phyloP scores from a whole-genome alignment of 2,113 vertebrate genomes.

The Aleadryas rufinucha region DNA sequence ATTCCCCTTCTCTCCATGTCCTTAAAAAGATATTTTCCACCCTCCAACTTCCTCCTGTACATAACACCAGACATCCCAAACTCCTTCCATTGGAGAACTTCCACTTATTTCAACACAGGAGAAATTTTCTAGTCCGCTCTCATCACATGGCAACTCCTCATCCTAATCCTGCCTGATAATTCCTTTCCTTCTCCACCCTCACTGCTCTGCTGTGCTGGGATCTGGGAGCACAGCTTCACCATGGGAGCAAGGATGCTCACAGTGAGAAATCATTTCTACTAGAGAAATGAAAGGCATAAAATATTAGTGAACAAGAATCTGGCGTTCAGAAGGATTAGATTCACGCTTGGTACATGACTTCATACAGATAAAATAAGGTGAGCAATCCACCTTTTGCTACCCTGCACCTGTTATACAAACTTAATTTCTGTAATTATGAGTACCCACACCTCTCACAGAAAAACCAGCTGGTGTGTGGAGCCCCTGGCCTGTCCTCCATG shows the following conservation, averaged over 20 bases:
- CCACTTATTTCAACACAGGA: background rate
- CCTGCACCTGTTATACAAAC: background rate
- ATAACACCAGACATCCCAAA: background rate
- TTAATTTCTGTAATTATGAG: background rate
- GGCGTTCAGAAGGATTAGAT: background rate
- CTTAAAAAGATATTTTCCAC: background rate
- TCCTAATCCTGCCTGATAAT: background rate
- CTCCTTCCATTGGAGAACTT: background rate
- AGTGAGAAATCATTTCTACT: background rate
- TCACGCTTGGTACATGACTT: background rate
- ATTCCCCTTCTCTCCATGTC: background rate
- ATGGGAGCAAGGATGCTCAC: background rate
- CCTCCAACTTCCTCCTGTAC: background rate
- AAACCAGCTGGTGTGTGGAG: background rate
- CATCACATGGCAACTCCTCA: accelerated
- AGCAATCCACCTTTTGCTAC: background rate
- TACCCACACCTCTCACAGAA: background rate
- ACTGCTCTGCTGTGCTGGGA: background rate
- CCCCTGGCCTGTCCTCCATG: background rate
- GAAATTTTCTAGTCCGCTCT: background rate
- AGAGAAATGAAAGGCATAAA: background rate
- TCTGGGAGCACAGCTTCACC: background rate
- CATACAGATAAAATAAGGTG: background rate
- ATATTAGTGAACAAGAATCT: background rate
- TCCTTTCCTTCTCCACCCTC: background rate